phyloP scores from a whole-genome alignment of 2,888 invertebrate genomes.

The Acleris literana region DNA sequence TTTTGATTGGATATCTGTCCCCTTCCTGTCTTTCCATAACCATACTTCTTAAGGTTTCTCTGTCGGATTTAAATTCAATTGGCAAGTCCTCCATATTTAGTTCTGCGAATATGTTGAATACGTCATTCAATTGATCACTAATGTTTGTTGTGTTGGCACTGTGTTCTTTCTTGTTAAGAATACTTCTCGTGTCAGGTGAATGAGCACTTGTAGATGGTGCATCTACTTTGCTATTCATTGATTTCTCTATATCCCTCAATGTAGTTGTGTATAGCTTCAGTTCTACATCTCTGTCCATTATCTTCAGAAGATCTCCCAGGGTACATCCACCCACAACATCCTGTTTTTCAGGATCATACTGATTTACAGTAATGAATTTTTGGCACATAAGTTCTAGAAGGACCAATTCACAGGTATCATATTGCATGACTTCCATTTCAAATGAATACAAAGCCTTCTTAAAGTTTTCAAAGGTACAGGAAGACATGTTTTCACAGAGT shows the following conservation, averaged over 20 bases:
- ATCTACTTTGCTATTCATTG: constrained; percentile 44
- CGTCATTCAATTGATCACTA: constrained; percentile 50
- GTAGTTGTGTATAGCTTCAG: constrained; percentile 54
- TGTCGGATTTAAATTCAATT: constrained; percentile 59
- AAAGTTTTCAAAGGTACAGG: constrained; percentile 56
- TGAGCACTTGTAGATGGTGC: constrained; percentile 39
- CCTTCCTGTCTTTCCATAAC: neutral
- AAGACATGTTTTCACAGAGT: constrained; percentile 67
- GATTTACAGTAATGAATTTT: constrained; percentile 60
- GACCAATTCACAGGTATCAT: constrained; percentile 66
- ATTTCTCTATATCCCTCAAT: constrained; percentile 55
- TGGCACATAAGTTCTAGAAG: constrained; percentile 68
- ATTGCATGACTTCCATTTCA: constrained; percentile 58
- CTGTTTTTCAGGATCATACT: constrained; percentile 45
- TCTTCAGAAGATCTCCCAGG: constrained; percentile 57
- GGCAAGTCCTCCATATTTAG: constrained; percentile 51
- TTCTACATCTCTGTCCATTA: constrained; percentile 60
- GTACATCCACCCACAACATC: constrained; percentile 45
- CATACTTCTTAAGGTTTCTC: constrained; percentile 42
- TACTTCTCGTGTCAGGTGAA: constrained; percentile 32
- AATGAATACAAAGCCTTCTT: constrained; percentile 63
- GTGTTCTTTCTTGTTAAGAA: constrained; percentile 39
- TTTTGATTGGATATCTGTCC: constrained; percentile 63
- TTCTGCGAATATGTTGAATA: constrained; percentile 52
- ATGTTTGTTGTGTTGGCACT: constrained; percentile 39